Percentiles rank a stretch among this genome's conserved stretches.
Evolutionary conservation across 2,797 vertebrate genomes (phyloP).

Genomic region (Sebastes itinus): DNA sequence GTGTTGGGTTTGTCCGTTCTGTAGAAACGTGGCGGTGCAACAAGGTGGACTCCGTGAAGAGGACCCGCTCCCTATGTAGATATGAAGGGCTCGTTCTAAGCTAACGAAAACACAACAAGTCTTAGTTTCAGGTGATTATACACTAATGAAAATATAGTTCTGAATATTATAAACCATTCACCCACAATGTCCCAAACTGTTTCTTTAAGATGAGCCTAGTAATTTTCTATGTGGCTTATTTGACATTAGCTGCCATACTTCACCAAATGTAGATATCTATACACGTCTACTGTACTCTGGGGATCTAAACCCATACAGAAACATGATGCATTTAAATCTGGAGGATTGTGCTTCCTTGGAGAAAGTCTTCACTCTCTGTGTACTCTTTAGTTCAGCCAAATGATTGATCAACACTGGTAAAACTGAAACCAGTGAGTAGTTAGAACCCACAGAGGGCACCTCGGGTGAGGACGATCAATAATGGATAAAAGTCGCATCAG

Average conservation of each 20-base stretch:
- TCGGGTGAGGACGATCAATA: conserved; percentile 53
- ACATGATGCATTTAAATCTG: background rate
- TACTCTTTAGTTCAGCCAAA: background rate
- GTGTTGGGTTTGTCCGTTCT: no score
- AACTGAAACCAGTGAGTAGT: conserved; percentile 38
- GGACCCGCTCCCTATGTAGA: no score
- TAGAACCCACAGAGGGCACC: conserved; percentile 35
- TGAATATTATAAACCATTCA: no score
- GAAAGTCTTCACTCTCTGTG: background rate
- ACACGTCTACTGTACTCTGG: background rate
- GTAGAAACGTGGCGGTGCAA: no score
- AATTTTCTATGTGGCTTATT: background rate
- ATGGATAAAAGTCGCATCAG: conserved; percentile 40
- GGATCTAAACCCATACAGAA: background rate
- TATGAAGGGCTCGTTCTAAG: no score
- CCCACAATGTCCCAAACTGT: no score
- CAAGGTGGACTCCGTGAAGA: no score
- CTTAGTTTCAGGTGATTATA: no score
- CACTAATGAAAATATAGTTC: no score
- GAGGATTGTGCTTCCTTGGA: background rate
- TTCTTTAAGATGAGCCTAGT: background rate
- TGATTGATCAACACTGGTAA: conserved; percentile 27
- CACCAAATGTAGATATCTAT: background rate
- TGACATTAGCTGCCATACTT: background rate
- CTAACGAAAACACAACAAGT: no score